These are phyloP conservation scores for Palythoa heliodiscus DNA, from an alignment of 92 coral and sea anemone species.

Conservation along the genomic window DNA sequence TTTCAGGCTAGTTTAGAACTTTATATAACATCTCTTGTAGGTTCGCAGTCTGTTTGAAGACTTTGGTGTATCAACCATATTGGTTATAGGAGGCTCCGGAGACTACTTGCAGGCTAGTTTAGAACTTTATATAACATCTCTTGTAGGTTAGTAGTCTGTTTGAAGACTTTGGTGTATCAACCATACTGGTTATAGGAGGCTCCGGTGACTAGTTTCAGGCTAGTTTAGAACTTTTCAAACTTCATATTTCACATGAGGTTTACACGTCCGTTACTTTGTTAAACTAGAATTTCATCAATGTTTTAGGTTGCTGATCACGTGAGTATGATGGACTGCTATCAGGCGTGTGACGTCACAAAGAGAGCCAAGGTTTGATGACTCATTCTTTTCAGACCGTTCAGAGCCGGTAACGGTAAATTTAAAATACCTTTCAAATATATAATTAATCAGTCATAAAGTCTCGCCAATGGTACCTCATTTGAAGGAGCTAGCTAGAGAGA, in stretches of 20 bases:
- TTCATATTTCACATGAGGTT: background rate
- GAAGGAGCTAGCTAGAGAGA: too few relatives aligned
- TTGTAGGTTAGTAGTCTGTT: conserved; percentile 63
- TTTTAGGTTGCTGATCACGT: conserved; percentile 70
- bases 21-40: too few relatives aligned
- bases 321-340: conserved; percentile 70
- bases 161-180: conserved; percentile 64
- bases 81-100: too few relatives aligned
- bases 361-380: conserved; percentile 47
- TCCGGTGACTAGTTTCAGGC: conserved; percentile 74
- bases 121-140: background rate
- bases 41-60: too few relatives aligned
- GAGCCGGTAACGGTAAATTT: background rate
- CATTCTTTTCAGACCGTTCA: background rate
- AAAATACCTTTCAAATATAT: too few relatives aligned
- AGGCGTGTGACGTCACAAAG: conserved; percentile 61
- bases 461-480: too few relatives aligned
- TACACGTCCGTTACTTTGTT: background rate
- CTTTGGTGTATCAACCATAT: too few relatives aligned
- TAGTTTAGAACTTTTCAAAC: background rate
- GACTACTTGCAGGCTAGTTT: too few relatives aligned
- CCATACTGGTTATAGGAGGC: conserved; percentile 66
- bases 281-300: background rate
- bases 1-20: too few relatives aligned
- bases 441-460: too few relatives aligned